Percentiles rank a stretch among this genome's conserved stretches.
Evolutionary conservation across 2,888 invertebrate genomes (phyloP).

Genomic region (Oxystoma pomonae): DNA sequence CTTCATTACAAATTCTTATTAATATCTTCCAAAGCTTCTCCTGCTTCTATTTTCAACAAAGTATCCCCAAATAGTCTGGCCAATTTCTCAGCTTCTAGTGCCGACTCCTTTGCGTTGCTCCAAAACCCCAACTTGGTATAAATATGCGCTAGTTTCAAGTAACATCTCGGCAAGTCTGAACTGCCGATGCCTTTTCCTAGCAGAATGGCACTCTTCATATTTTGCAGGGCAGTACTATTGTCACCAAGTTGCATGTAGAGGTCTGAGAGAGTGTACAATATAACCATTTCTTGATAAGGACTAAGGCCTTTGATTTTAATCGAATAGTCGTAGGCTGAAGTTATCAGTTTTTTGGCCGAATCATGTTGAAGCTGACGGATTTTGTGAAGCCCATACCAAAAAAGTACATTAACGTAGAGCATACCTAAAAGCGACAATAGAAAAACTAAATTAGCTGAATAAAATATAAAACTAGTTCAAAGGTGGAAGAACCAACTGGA

Average conservation of each 20-base stretch:
- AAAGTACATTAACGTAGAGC: conserved; percentile 46
- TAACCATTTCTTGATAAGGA: conserved; percentile 49
- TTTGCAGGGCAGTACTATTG: conserved; percentile 43
- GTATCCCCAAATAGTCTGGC: conserved; percentile 39
- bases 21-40: conserved; percentile 17
- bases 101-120: conserved; percentile 42
- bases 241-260: conserved; percentile 43
- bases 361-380: conserved; percentile 36
- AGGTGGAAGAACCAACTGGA: no score
- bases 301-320: conserved; percentile 44
- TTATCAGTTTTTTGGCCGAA: conserved; percentile 42
- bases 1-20: not conserved
- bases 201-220: conserved; percentile 46
- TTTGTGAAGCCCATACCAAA: conserved; percentile 50
- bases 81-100: conserved; percentile 41
- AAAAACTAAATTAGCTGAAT: no score
- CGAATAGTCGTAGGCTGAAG: conserved; percentile 44
- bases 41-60: conserved; percentile 37
- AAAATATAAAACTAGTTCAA: no score
- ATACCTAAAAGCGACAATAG: no score
- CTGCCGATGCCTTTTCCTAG: conserved; percentile 47
- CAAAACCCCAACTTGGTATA: conserved; percentile 42
- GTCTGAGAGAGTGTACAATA: conserved; percentile 47
- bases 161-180: conserved; percentile 47
- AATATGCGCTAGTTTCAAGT: conserved; percentile 45